Base-by-base conservation (phyloP, 35 echinoderm and acorn worm genomes). In the Apostichopus parvimensis region DNA sequence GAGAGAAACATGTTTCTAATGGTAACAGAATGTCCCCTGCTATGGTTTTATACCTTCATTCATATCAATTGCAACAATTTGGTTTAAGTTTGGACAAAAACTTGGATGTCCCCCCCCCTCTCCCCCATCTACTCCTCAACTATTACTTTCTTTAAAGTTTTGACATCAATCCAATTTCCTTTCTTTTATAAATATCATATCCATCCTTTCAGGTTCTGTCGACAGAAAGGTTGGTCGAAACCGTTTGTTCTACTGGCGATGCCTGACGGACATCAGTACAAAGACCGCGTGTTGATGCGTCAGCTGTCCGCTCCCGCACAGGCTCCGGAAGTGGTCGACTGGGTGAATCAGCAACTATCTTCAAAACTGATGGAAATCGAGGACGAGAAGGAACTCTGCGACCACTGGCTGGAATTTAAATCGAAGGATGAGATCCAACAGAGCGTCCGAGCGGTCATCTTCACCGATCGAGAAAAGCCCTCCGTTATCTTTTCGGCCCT, bases 231-330 rank as follows among this genome's bases (percentile, higher is more conserved):
- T 28, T 99, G 97, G 97, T 78, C 75, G 25, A 89, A 87, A 14
- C 91, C 97, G 62, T 91, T 78, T 57, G 82, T 99, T 20, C 72
- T 99, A 12, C 86, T 99, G 11, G 94, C 97, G n/a, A 95, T 96
- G 93, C 97, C 97, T 0, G 78, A 96, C 53, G 95, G 91, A 56
- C 91, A 94, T 2, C 87, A 92, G 12, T 92, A 95, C 77, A 99
- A 99, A 86, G 94, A 96, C 82, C 81, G 93, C 57, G 97, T 99
- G 20, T 61, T 78, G 14, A 95, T 95, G 91, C 71, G 82, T 77
- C 88, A 89, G 15, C 94, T 94, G 23, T 87, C 93, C 13, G 58
- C 81, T 54, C 87, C 79, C 68, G 80, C 82, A 24, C 91, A 90
- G 56, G 78, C 93, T 22, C 71, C 91, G 0, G 56, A 82, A 45